These are phyloP conservation scores for Actinia equina DNA, from an alignment of 64 coral and sea anemone species.

Conservation along the genomic window DNA sequence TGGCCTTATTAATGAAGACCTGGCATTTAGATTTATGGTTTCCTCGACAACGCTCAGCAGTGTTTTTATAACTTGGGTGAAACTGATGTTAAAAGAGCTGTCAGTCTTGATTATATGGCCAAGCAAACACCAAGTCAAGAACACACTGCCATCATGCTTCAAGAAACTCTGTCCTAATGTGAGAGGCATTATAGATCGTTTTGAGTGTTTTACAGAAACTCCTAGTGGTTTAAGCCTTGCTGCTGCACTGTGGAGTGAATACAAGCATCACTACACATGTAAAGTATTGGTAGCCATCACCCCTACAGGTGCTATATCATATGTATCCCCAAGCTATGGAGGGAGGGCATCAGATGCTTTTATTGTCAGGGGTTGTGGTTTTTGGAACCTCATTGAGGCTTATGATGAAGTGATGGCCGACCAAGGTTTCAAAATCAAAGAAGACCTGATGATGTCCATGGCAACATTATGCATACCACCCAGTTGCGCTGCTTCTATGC, in stretches of 20 bases:
- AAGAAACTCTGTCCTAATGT: too few relatives aligned
- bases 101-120: too few relatives aligned
- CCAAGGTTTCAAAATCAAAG: conserved; percentile 47
- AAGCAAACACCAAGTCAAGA: too few relatives aligned
- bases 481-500: conserved; percentile 35
- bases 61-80: too few relatives aligned
- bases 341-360: conserved; percentile 44
- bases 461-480: conserved; percentile 48
- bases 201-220: too few relatives aligned
- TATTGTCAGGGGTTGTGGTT: conserved; percentile 42
- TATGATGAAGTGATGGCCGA: conserved; percentile 43
- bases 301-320: conserved; percentile 7
- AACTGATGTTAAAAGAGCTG: too few relatives aligned
- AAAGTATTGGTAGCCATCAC: conserved; percentile 28
- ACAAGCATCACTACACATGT: conserved; percentile 42
- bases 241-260: conserved; percentile 41
- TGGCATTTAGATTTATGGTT: too few relatives aligned
- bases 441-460: conserved; percentile 36
- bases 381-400: conserved; percentile 40
- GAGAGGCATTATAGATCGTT: too few relatives aligned
- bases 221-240: conserved; percentile 31
- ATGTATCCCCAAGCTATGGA: conserved; percentile 39
- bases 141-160: too few relatives aligned
- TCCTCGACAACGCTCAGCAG: too few relatives aligned
- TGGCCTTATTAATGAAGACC: too few relatives aligned